Base-by-base conservation (phyloP, 2,113 vertebrate genomes). In the Pithys albifrons region DNA sequence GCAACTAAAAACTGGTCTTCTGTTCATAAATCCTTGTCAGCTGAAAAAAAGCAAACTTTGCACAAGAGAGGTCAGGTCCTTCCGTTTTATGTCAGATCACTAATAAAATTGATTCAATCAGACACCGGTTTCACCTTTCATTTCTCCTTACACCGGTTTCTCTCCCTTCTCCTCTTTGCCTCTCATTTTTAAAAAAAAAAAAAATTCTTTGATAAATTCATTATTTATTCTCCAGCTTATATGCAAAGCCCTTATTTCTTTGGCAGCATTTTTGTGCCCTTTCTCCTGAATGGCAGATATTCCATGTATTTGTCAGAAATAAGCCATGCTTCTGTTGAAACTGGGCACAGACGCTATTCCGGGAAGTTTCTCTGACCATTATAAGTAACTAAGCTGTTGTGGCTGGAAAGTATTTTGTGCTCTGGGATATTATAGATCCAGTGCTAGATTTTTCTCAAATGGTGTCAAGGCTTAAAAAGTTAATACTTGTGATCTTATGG, bases 121-220 rank as follows among this genome's bases (percentile, higher is more conserved):
- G 25, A 48, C 15, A 61, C n/a, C 23, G 0, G 0, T 76, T 91
- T 86, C 33, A 76, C 51, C 33, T 65, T 80, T 52, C 1, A 2
- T 81, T 92, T 79, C 43, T 87, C 29, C 27, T 43, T 66, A 45
- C 2, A 58, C 6, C 6, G 6, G 2, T 88, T 91, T 72, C 7
- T 79, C 12, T 93, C 29, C 43, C 18, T 41, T 72, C 51, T 77
- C 2, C 14, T 66, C 45, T 83, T 83, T 89, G 37, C 28, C 7
- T 83, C 29, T 83, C 14, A 24, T 19, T 18, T 77, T 41, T 15
- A 86, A 72, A 69, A 52, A n/a, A 75, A 48, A 48, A 22, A 22
- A 3, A 45, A 71, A 49, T 75, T 79, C 25, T 76, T 54, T 75
- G 18, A 35, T 46, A 45, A 35, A 10, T 80, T 51, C 6, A 7